Conservation (phyloP, 2,888 invertebrate genomes). For the Meiosimyza decipiens region DNA sequence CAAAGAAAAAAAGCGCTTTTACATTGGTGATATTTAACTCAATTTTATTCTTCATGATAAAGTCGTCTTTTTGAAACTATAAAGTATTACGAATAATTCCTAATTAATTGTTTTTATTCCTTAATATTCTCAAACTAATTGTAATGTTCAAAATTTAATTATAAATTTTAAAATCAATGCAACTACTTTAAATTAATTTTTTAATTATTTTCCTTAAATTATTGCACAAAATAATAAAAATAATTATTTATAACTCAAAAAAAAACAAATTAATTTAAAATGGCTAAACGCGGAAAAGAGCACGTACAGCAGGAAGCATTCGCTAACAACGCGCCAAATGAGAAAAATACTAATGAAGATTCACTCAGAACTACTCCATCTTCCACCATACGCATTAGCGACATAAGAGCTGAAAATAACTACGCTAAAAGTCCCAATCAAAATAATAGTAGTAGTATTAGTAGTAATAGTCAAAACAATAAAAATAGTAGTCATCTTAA, state of each 20-base stretch:
- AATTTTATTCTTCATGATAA: not conserved
- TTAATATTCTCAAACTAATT: too few relatives aligned
- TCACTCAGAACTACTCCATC: conserved; percentile 1
- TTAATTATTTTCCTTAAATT: conserved; percentile 24
- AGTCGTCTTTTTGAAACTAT: conserved; percentile 32
- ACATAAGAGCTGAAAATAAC: conserved; percentile 22
- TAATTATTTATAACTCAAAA: not conserved
- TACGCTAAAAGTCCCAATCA: conserved; percentile 28
- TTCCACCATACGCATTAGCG: not conserved
- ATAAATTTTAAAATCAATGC: conserved; percentile 30
- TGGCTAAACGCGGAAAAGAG: conserved; percentile 4
- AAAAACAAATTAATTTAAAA: not conserved
- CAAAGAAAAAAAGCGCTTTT: too few relatives aligned
- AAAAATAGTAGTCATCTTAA: conserved; percentile 45
- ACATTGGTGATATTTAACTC: too few relatives aligned
- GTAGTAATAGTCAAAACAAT: conserved; percentile 47
- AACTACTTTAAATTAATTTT: conserved; percentile 31
- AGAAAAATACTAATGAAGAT: not conserved
- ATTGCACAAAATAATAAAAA: conserved; percentile 43
- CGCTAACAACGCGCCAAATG: not conserved
- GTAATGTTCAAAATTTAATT: too few relatives aligned
- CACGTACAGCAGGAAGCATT: too few relatives aligned
- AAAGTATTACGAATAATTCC: conserved; percentile 29
- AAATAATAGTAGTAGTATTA: conserved; percentile 32
- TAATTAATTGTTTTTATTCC: conserved; percentile 23